Percentiles rank a stretch among this genome's conserved stretches.
Evolutionary conservation across 2,797 vertebrate genomes (phyloP).

Genomic region (Manis crassicaudata): DNA sequence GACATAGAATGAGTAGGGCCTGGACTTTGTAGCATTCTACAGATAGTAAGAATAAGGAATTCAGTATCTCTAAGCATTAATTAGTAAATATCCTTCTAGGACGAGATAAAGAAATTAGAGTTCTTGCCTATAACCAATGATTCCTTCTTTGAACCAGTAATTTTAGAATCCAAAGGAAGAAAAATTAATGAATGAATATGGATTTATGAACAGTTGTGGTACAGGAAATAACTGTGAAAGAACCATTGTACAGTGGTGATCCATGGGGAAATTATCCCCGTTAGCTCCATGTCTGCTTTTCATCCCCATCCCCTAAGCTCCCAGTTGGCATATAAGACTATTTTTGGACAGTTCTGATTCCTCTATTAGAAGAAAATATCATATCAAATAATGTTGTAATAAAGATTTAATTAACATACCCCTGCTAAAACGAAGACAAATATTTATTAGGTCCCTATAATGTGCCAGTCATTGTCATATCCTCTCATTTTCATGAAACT

Average conservation of each 20-base stretch:
- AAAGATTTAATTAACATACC: background rate
- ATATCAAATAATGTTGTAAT: background rate
- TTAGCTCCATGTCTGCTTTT: background rate
- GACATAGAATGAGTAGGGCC: background rate
- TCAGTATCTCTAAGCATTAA: background rate
- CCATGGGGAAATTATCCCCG: too few relatives aligned
- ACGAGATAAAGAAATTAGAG: background rate
- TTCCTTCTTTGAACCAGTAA: background rate
- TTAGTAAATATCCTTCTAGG: background rate
- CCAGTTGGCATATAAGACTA: background rate
- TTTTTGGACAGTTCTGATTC: background rate
- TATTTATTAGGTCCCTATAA: background rate
- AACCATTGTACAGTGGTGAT: background rate
- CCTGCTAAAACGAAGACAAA: background rate
- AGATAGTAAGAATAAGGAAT: background rate
- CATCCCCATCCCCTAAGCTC: background rate
- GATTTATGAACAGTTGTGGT: background rate
- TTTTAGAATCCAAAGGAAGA: slow-evolving; percentile 11
- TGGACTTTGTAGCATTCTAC: background rate
- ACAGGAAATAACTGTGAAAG: background rate
- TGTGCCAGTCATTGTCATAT: background rate
- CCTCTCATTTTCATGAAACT: background rate
- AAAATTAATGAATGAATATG: background rate
- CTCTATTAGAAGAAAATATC: background rate
- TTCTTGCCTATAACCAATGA: background rate